Percentiles rank a stretch among this genome's conserved stretches.
These are phyloP conservation scores for Belgica antarctica DNA, from an alignment of 2,888 invertebrate species.

Conservation along the genomic window DNA sequence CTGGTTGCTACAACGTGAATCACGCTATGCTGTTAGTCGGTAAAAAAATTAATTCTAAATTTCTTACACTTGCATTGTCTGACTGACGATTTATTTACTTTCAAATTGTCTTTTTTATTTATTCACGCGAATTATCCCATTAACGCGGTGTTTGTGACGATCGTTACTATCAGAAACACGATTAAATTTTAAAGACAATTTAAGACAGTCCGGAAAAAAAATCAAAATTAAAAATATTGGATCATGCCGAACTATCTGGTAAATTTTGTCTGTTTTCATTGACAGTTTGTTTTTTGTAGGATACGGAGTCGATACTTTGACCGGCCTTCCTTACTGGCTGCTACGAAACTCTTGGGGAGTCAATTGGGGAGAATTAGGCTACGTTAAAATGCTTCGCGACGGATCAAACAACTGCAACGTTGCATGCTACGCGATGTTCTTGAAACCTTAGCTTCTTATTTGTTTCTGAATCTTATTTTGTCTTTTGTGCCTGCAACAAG, in stretches of 20 bases:
- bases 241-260: too few species aligned
- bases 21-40: background rate
- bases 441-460: too few species aligned
- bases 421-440: slow-evolving; percentile 7
- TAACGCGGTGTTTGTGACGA: background rate
- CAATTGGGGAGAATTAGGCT: slow-evolving; percentile 18
- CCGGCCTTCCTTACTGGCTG: background rate
- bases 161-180: background rate
- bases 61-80: too few species aligned
- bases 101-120: too few species aligned
- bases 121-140: background rate
- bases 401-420: background rate
- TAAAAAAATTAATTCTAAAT: background rate
- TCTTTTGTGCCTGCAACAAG: too few species aligned
- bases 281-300: too few species aligned
- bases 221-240: too few species aligned
- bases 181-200: background rate
- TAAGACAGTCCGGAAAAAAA: too few species aligned
- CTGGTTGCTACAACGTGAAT: background rate
- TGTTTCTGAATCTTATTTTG: too few species aligned
- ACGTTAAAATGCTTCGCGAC: slow-evolving; percentile 14
- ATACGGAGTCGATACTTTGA: too few species aligned
- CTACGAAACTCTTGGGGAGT: background rate
- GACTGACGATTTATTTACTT: too few species aligned
- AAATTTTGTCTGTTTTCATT: background rate